phyloP scores from a whole-genome alignment of 2,113 vertebrate genomes.

The Centrocercus urophasianus region DNA sequence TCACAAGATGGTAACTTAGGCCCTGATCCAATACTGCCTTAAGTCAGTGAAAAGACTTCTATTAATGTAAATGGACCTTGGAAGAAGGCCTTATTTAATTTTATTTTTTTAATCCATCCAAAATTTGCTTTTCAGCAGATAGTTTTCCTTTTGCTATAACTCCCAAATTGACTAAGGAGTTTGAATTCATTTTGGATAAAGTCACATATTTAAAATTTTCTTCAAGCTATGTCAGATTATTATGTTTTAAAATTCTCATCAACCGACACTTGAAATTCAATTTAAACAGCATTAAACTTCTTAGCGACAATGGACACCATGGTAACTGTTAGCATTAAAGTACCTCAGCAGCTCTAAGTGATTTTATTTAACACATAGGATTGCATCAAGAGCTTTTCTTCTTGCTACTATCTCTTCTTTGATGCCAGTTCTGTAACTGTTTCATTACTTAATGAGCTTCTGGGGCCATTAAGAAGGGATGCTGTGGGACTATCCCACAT shows the following conservation, averaged over 20 bases:
- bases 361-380: background rate
- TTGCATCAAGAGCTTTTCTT: background rate
- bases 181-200: constrained; percentile 39
- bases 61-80: constrained; percentile 47
- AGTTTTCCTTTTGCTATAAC: constrained; percentile 51
- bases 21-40: constrained; percentile 54
- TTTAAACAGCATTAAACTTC: constrained; percentile 14
- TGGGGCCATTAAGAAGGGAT: background rate
- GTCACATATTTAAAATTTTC: constrained; percentile 54
- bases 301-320: background rate
- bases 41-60: constrained; percentile 65
- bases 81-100: constrained; percentile 50
- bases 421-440: background rate
- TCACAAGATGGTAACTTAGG: constrained; percentile 70
- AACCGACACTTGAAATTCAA: constrained; percentile 8
- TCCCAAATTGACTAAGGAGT: background rate
- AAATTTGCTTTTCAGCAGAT: constrained; percentile 66
- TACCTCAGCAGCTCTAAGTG: background rate
- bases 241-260: constrained; percentile 10
- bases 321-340: background rate
- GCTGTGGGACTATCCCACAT: background rate
- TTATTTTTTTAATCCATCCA: constrained; percentile 5
- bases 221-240: background rate
- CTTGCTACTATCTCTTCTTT: background rate
- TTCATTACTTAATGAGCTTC: background rate